phyloP scores from a whole-genome alignment of 2,888 invertebrate genomes.

The Hirudinaria manillensis region DNA sequence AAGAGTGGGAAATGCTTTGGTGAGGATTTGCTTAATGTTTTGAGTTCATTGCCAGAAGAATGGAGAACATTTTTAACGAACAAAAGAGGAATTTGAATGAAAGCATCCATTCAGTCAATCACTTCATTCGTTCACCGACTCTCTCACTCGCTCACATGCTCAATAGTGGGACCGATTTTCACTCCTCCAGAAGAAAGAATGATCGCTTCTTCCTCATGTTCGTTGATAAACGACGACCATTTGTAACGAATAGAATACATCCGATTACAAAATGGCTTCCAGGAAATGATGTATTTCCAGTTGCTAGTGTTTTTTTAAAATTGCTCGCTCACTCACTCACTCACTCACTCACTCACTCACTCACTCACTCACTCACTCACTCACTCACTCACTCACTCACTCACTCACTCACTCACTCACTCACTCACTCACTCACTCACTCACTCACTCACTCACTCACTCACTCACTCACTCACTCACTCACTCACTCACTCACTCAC shows the following conservation, averaged over 20 bases:
- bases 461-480: slow-evolving; percentile 35
- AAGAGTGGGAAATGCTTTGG: background rate
- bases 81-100: background rate
- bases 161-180: no score
- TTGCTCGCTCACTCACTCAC: slow-evolving; percentile 26
- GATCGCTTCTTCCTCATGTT: no score
- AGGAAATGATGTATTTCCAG: no score
- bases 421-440: slow-evolving; percentile 23
- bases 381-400: slow-evolving; percentile 27
- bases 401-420: slow-evolving; percentile 14
- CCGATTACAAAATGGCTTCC: no score
- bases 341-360: slow-evolving; percentile 31
- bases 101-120: background rate
- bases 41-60: background rate
- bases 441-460: slow-evolving; percentile 24
- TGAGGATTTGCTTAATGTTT: no score
- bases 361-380: slow-evolving; percentile 32
- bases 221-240: no score
- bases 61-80: background rate
- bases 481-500: slow-evolving; percentile 33
- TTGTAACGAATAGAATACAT: no score
- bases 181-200: no score
- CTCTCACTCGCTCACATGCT: slow-evolving; percentile 14
- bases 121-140: background rate
- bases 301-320: no score